Percentiles rank a stretch among this genome's conserved stretches.
Conservation (phyloP, 2,888 invertebrate species). For the Ethmia dodecea region DNA sequence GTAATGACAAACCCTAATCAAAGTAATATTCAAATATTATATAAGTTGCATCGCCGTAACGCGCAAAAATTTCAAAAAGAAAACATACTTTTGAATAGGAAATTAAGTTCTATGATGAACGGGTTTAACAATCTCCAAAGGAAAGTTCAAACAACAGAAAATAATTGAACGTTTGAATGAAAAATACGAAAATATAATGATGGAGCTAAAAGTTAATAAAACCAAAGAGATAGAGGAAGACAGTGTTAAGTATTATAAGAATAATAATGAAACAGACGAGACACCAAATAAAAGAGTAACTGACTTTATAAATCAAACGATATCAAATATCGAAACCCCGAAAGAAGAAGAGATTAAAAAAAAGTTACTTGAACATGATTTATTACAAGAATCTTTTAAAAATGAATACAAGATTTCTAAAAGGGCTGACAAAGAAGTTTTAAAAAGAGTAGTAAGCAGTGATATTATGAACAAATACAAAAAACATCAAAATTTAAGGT, state of each 20-base stretch:
- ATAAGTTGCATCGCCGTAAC: background rate
- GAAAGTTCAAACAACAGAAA: conserved; percentile 11
- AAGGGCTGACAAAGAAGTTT: too few species aligned
- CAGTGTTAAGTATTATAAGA: conserved; percentile 8
- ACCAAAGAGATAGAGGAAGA: conserved; percentile 6
- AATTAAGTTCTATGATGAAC: conserved; percentile 1
- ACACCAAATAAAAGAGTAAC: conserved; percentile 9
- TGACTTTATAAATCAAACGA: conserved; percentile 10
- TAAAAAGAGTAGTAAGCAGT: too few species aligned
- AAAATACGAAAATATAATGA: conserved; percentile 9
- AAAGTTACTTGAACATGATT: too few species aligned
- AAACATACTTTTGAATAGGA: background rate
- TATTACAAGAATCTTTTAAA: too few species aligned
- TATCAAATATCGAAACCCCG: conserved; percentile 10
- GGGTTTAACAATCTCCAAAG: conserved; percentile 11
- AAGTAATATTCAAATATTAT: background rate
- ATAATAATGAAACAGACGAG: conserved; percentile 10
- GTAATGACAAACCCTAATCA: background rate
- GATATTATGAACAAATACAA: too few species aligned
- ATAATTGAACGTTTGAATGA: conserved; percentile 6
- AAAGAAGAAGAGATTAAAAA: too few species aligned
- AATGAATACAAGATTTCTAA: too few species aligned
- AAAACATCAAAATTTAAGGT: too few species aligned
- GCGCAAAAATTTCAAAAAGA: background rate
- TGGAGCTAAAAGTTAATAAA: conserved; percentile 3